Percentiles rank a stretch among this genome's conserved stretches.
Conservation (phyloP, 2,113 vertebrate genomes). For the Plotosus lineatus region DNA sequence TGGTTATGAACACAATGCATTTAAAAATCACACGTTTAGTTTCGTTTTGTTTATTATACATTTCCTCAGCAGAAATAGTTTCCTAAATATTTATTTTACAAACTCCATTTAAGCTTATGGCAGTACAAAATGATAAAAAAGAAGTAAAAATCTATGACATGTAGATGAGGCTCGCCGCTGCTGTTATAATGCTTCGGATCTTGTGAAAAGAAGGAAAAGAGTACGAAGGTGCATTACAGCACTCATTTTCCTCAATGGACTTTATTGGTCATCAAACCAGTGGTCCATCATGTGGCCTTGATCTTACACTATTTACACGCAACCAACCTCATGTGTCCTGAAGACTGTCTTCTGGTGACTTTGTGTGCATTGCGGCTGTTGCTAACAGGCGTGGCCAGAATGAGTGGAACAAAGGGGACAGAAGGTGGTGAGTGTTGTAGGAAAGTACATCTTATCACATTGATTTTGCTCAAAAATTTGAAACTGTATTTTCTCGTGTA, state of each 20-base stretch:
- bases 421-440: too few relatives aligned
- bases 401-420: too few relatives aligned
- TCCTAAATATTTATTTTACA: slow-evolving; percentile 56
- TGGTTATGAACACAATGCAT: background rate
- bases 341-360: too few relatives aligned
- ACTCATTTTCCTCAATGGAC: slow-evolving; percentile 24
- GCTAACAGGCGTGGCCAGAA: too few relatives aligned
- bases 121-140: slow-evolving; percentile 57
- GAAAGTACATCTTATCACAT: too few relatives aligned
- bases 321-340: too few relatives aligned
- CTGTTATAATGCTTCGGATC: slow-evolving; percentile 52
- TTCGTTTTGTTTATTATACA: slow-evolving; percentile 35
- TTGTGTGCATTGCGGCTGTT: too few relatives aligned
- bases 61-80: slow-evolving; percentile 54
- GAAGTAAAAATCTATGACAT: slow-evolving; percentile 58
- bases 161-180: slow-evolving; percentile 41
- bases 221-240: slow-evolving; percentile 15
- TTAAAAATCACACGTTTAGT: background rate
- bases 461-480: too few relatives aligned
- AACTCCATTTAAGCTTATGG: slow-evolving; percentile 59
- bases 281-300: slow-evolving; percentile 56
- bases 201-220: slow-evolving; percentile 10
- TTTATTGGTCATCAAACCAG: slow-evolving; percentile 45
- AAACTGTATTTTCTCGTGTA: too few relatives aligned
- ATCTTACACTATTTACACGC: slow-evolving; percentile 50